Percentiles rank a stretch among this genome's conserved stretches.
Conservation (phyloP, 2,113 vertebrate genomes). For the Gymnobelideus leadbeateri region DNA sequence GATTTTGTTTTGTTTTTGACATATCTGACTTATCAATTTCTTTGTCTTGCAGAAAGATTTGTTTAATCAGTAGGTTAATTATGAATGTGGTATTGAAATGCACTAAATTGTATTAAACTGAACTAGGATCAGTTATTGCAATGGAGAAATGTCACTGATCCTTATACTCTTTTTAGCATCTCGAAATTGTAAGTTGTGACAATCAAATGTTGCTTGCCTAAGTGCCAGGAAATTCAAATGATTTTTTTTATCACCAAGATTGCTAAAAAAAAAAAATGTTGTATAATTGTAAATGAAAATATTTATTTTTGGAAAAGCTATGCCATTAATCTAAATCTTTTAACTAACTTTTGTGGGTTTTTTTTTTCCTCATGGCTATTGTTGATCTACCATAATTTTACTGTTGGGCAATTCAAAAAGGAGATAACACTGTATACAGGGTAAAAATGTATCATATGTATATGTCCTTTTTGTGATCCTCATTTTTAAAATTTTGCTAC, state of each 20-base stretch:
- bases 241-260: constrained; percentile 35
- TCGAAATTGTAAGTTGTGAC: constrained; percentile 67
- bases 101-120: constrained; percentile 60
- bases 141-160: constrained; percentile 46
- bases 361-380: neutral
- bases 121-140: constrained; percentile 68
- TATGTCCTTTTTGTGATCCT: constrained; percentile 83
- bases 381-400: constrained; percentile 28
- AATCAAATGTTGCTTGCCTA: constrained; percentile 60
- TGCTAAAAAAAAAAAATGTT: constrained; percentile 69
- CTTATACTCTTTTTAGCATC: constrained; percentile 68
- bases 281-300: constrained; percentile 64
- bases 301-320: constrained; percentile 53
- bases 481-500: constrained; percentile 81
- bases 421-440: constrained; percentile 77
- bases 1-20: constrained; percentile 43
- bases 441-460: constrained; percentile 76
- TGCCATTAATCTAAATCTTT: neutral
- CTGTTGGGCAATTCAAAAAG: constrained; percentile 52
- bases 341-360: constrained; percentile 16
- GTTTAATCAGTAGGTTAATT: neutral
- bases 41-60: constrained; percentile 20
- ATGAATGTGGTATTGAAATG: constrained; percentile 54
- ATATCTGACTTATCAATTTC: neutral
- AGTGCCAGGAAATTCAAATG: neutral